These are phyloP conservation scores for Rhopalosiphum maidis DNA, from an alignment of 1,140 invertebrate species.

Conservation along the genomic window DNA sequence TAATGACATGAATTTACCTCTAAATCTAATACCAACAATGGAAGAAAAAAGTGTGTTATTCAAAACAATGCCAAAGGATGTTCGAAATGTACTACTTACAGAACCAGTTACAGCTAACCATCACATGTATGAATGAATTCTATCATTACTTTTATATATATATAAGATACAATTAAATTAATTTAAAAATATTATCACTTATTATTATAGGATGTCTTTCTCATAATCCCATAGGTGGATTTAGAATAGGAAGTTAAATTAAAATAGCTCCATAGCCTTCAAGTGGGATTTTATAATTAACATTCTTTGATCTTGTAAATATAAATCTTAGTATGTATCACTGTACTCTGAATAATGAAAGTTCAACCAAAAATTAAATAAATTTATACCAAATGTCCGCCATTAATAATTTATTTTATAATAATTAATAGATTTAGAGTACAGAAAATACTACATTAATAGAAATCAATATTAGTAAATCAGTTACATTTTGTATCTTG, in stretches of 20 bases:
- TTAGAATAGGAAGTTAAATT: background rate
- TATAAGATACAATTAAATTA: background rate
- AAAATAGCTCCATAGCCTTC: no score
- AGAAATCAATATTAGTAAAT: no score
- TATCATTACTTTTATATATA: background rate
- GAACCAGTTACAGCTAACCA: slow-evolving; percentile 46
- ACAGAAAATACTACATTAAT: no score
- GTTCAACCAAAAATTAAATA: no score
- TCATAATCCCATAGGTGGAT: background rate
- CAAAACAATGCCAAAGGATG: slow-evolving; percentile 22
- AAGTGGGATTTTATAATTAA: no score
- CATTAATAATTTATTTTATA: no score
- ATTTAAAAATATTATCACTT: background rate
- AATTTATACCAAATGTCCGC: no score
- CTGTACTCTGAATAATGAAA: no score
- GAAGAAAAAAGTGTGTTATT: slow-evolving; percentile 42
- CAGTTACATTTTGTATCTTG: no score
- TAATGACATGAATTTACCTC: slow-evolving; percentile 71
- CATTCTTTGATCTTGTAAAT: no score
- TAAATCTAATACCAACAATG: slow-evolving; percentile 75
- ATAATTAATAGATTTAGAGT: no score
- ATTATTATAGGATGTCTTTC: background rate
- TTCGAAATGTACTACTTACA: slow-evolving; percentile 11
- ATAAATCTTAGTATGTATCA: no score
- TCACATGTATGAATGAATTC: slow-evolving; percentile 5